Percentiles rank a stretch among this genome's conserved stretches.
phyloP scores from a whole-genome alignment of 2,113 vertebrate species.

The Callaeas wilsoni region DNA sequence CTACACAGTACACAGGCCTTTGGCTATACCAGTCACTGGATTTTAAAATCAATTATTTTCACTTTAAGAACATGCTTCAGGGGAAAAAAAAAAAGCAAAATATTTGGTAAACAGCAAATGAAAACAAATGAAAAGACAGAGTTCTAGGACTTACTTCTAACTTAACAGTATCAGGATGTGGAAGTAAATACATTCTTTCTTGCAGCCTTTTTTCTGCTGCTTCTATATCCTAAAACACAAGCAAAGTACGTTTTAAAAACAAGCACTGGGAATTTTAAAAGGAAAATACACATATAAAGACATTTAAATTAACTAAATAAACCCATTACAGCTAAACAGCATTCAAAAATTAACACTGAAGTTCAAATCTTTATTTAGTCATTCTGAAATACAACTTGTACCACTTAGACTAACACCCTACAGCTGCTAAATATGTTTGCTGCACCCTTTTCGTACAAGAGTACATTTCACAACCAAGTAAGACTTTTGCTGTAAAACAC shows the following conservation, averaged over 20 bases:
- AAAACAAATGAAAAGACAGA: conserved; percentile 25
- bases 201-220: conserved; percentile 72
- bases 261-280: background rate
- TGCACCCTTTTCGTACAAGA: background rate
- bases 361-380: background rate
- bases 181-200: conserved; percentile 36
- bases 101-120: conserved; percentile 45
- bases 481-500: background rate
- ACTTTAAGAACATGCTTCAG: conserved; percentile 52
- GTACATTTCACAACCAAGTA: background rate
- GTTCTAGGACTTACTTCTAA: conserved; percentile 79
- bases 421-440: background rate
- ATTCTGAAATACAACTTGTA: background rate
- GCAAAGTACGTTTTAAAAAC: conserved; percentile 18
- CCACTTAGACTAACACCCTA: background rate
- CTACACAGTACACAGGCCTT: conserved; percentile 42
- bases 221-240: conserved; percentile 78
- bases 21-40: conserved; percentile 63
- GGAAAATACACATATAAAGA: background rate
- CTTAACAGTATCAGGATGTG: conserved; percentile 64
- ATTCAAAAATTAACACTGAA: background rate
- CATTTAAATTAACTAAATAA: background rate
- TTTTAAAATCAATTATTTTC: conserved; percentile 70
- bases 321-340: background rate
- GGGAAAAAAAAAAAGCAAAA: background rate